These are phyloP conservation scores for Melinopterus prodromus DNA, from an alignment of 2,888 invertebrate species.

Conservation along the genomic window DNA sequence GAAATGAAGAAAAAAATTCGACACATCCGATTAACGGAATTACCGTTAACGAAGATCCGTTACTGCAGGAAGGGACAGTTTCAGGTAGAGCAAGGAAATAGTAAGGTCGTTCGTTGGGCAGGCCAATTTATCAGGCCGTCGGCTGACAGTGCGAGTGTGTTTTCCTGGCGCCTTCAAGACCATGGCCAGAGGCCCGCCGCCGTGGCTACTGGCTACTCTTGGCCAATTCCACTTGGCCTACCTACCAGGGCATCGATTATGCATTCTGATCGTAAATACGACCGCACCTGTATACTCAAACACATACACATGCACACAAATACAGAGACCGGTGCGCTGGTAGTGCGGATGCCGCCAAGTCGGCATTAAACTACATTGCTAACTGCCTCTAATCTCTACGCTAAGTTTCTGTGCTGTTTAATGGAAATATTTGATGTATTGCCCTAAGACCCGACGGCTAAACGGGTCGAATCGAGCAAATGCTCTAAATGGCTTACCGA, in stretches of 20 bases:
- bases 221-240: conserved; percentile 4
- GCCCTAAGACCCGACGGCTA: not conserved
- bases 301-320: not conserved
- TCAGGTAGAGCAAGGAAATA: conserved; percentile 15
- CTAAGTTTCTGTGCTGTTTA: not conserved
- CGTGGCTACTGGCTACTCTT: conserved; percentile 4
- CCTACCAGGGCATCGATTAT: conserved; percentile 17
- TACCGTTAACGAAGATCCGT: not conserved
- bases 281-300: not conserved
- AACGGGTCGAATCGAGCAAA: not conserved
- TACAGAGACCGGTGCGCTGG: not conserved
- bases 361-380: not conserved
- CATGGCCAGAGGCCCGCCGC: not conserved
- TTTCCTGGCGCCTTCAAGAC: conserved; percentile 20
- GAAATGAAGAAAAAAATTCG: not conserved
- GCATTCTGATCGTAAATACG: conserved; percentile 21
- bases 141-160: conserved; percentile 24
- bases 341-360: not conserved
- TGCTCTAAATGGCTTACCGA: not conserved
- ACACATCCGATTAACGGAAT: not conserved
- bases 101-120: conserved; percentile 20
- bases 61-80: conserved; percentile 5
- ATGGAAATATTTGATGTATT: not conserved
- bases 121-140: conserved; percentile 24
- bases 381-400: not conserved